Conservation (phyloP, 2,113 vertebrate genomes). For the Tupaia chinensis region DNA sequence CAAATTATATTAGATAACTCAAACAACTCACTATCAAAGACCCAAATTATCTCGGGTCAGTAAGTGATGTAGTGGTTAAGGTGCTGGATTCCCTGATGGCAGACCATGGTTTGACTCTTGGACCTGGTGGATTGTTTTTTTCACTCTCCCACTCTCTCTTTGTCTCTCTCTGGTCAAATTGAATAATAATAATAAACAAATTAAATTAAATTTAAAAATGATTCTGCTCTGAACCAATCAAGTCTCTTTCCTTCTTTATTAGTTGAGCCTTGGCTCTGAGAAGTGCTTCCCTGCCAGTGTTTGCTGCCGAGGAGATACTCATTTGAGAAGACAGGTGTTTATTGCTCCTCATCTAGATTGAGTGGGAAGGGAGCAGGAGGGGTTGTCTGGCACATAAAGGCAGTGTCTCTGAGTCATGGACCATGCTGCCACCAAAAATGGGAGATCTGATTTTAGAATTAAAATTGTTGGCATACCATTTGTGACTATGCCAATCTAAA, state of each 20-base stretch:
- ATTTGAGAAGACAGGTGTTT: not conserved
- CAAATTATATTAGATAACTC: no score
- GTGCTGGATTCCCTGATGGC: no score
- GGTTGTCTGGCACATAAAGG: not conserved
- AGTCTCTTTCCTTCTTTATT: not conserved
- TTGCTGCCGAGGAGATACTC: not conserved
- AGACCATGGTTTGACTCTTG: no score
- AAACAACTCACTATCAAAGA: no score
- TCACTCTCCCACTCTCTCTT: no score
- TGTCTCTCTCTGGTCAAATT: no score
- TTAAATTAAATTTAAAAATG: no score
- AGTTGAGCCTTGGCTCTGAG: not conserved
- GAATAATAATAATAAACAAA: no score
- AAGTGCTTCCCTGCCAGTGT: not conserved
- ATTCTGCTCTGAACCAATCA: not conserved
- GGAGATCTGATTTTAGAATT: slow-evolving; percentile 8
- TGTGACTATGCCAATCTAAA: slow-evolving; percentile 59
- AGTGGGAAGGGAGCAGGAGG: not conserved
- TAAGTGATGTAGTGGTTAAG: no score
- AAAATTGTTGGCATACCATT: not conserved
- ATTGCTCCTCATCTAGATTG: slow-evolving; percentile 10
- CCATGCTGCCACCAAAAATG: not conserved
- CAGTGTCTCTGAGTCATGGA: not conserved
- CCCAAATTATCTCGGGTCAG: no score
- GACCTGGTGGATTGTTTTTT: no score